Evolutionary conservation across 2,113 vertebrate genomes (phyloP).

Genomic region (Pomatorhinus ruficollis): DNA sequence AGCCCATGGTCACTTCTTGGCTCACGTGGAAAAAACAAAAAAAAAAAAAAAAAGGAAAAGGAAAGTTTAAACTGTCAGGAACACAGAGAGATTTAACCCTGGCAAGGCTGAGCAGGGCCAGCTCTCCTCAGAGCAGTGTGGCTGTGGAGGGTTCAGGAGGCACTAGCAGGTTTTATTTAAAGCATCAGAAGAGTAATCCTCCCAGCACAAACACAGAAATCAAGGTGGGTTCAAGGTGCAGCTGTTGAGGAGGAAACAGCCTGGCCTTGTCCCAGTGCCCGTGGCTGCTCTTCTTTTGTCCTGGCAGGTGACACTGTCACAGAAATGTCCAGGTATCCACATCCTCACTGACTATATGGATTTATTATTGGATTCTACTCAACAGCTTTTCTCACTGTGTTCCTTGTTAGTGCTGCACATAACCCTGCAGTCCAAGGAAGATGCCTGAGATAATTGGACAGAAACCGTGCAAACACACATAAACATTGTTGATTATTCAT

Average conservation of each 20-base stretch:
- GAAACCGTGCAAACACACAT: background rate
- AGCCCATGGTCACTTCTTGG: background rate
- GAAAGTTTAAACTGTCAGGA: background rate
- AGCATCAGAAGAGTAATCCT: background rate
- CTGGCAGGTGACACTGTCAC: background rate
- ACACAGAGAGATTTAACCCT: background rate
- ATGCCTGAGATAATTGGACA: background rate
- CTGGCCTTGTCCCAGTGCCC: background rate
- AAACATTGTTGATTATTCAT: background rate
- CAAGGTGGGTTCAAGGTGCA: background rate
- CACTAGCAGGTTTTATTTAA: background rate
- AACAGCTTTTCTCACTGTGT: background rate
- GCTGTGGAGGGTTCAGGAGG: background rate
- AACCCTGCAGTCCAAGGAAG: background rate
- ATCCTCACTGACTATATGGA: background rate
- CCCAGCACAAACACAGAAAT: background rate
- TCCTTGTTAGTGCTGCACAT: background rate
- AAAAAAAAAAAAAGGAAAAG: background rate
- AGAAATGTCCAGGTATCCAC: background rate
- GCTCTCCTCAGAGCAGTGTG: background rate
- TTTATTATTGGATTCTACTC: background rate
- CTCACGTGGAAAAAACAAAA: background rate
- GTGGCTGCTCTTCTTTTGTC: background rate
- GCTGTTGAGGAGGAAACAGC: background rate
- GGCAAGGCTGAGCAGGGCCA: background rate